Evolutionary conservation across 2,797 vertebrate species (phyloP).

Genomic region (Hydrolagus colliei): DNA sequence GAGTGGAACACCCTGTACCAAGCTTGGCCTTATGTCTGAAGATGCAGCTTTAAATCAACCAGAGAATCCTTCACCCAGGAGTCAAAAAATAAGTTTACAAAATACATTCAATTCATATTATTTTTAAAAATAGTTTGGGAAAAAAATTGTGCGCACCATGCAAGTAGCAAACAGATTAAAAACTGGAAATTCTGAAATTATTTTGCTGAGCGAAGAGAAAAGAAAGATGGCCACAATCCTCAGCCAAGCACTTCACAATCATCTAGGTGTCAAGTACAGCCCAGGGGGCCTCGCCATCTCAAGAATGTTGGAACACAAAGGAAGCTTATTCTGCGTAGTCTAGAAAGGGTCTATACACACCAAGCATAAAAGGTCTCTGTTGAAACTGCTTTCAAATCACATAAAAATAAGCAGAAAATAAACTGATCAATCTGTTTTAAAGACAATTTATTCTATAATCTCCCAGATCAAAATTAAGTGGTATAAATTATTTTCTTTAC

Average conservation of each 20-base stretch:
- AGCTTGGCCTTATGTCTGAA: neutral
- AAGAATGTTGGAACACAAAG: slow-evolving; percentile 28
- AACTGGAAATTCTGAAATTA: neutral
- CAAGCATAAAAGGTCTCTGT: neutral
- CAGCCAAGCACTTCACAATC: slow-evolving; percentile 15
- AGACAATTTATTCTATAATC: neutral
- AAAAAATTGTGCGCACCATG: neutral
- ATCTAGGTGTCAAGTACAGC: slow-evolving; percentile 19
- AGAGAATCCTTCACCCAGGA: neutral
- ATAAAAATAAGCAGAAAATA: neutral
- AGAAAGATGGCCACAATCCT: slow-evolving; percentile 26
- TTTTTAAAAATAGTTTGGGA: neutral
- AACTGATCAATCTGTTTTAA: neutral
- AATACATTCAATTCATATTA: neutral
- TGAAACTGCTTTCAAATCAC: neutral
- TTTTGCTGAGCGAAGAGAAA: slow-evolving; percentile 3
- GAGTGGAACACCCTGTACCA: neutral
- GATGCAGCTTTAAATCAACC: neutral
- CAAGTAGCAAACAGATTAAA: neutral
- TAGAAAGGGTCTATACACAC: neutral
- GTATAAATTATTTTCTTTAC: neutral
- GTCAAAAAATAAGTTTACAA: slow-evolving; percentile 6
- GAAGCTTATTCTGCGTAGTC: slow-evolving; percentile 20
- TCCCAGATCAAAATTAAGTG: neutral
- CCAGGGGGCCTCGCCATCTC: slow-evolving; percentile 10